Conservation (phyloP, 1,140 invertebrate genomes). For the Zaprionus capensis region DNA sequence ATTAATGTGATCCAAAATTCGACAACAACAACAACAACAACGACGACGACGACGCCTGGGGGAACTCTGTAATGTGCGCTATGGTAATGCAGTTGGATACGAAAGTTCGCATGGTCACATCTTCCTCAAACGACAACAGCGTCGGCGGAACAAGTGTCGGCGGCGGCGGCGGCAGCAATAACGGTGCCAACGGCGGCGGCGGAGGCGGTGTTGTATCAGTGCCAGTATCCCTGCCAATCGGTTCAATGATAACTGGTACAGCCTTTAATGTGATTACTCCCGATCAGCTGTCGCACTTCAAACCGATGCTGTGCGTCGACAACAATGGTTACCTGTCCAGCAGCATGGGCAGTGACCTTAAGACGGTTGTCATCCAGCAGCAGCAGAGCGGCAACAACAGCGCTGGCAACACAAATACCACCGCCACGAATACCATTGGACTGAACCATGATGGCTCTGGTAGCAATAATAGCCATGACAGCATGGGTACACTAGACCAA, state of each 20-base stretch:
- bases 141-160: constrained; percentile 40
- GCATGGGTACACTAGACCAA: constrained; percentile 70
- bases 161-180: constrained; percentile 49
- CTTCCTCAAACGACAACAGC: constrained; percentile 80
- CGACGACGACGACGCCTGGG: constrained; percentile 14
- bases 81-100: constrained; percentile 83
- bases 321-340: constrained; percentile 91
- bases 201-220: constrained; percentile 70
- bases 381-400: constrained; percentile 70
- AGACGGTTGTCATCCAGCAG: constrained; percentile 92
- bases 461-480: constrained; percentile 83
- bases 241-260: constrained; percentile 91
- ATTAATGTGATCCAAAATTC: constrained; percentile 57
- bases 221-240: constrained; percentile 90
- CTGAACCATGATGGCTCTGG: constrained; percentile 81
- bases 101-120: constrained; percentile 83
- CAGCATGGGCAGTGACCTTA: constrained; percentile 87
- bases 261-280: constrained; percentile 94
- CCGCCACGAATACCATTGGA: constrained; percentile 74
- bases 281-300: constrained; percentile 91
- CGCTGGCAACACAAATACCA: constrained; percentile 62
- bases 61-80: constrained; percentile 69
- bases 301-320: constrained; percentile 93
- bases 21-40: neutral
- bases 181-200: constrained; percentile 22